Percentiles rank a stretch among this genome's conserved stretches.
Evolutionary conservation across 2,113 vertebrate genomes (phyloP).

Genomic region (Corythoichthys haematopterus): DNA sequence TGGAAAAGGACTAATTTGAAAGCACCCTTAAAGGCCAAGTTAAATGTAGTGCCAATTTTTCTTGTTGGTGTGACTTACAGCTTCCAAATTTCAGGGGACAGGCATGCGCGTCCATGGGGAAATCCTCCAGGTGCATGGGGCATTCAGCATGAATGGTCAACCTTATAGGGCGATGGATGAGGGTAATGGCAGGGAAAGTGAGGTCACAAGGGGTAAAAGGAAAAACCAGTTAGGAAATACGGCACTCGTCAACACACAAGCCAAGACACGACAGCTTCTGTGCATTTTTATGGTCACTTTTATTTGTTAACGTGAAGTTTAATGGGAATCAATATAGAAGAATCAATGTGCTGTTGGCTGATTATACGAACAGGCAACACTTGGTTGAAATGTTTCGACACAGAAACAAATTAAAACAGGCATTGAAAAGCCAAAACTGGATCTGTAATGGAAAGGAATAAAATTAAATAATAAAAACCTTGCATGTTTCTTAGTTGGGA

Average conservation of each 20-base stretch:
- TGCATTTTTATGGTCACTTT: neutral
- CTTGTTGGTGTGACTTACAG: constrained; percentile 78
- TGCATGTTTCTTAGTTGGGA: neutral
- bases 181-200: constrained; percentile 4
- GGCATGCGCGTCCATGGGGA: constrained; percentile 96
- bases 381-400: neutral
- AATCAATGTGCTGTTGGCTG: neutral
- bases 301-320: neutral
- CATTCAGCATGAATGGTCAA: constrained; percentile 97
- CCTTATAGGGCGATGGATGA: constrained; percentile 58
- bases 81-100: constrained; percentile 98
- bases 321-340: neutral
- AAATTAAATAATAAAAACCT: no score
- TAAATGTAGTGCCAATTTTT: neutral
- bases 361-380: neutral
- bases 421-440: no score
- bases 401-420: no score
- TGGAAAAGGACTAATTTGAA: neutral
- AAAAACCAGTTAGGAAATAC: constrained; percentile 7
- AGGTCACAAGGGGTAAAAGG: neutral
- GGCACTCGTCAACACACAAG: constrained; percentile 10
- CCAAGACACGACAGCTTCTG: neutral
- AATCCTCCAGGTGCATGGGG: constrained; percentile 98
- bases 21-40: neutral
- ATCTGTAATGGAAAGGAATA: no score